phyloP scores from a whole-genome alignment of 1,140 invertebrate genomes.

The Platyura marginata region DNA sequence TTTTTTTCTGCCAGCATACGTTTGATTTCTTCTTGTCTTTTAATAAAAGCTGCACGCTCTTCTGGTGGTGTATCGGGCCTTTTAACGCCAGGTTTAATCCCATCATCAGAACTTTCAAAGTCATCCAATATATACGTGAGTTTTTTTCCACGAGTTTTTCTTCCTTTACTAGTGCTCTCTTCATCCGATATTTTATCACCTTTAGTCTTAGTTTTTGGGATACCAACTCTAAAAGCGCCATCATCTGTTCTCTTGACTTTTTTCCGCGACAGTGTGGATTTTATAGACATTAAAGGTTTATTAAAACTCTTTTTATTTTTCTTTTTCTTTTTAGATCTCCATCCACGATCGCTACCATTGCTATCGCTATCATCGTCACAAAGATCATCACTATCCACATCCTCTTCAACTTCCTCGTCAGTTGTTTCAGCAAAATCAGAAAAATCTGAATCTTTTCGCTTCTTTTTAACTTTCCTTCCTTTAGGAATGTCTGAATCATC shows the following conservation, averaged over 20 bases:
- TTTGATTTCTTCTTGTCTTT: constrained; percentile 23
- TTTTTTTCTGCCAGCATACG: constrained; percentile 24
- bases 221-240: constrained; percentile 1
- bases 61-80: constrained; percentile 22
- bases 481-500: constrained; percentile 14
- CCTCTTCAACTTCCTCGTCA: constrained; percentile 32
- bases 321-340: constrained; percentile 17
- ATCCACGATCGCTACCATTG: constrained; percentile 17
- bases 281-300: too few species aligned
- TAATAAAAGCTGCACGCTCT: constrained; percentile 23
- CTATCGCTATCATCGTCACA: constrained; percentile 20
- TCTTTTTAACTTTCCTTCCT: constrained; percentile 2
- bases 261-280: neutral
- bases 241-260: constrained; percentile 11
- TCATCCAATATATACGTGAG: constrained; percentile 41
- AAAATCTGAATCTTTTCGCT: constrained; percentile 21
- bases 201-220: neutral
- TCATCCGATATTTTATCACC: constrained; percentile 32
- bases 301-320: constrained; percentile 13
- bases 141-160: constrained; percentile 39
- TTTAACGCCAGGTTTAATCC: constrained; percentile 31
- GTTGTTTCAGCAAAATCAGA: constrained; percentile 40
- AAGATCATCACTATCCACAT: constrained; percentile 37
- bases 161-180: constrained; percentile 26
- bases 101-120: constrained; percentile 20